A percentile compares a stretch with the other conserved stretches of the same genome.
phyloP scores from a whole-genome alignment of 2,888 invertebrate genomes.

The Diaprepes abbreviatus region DNA sequence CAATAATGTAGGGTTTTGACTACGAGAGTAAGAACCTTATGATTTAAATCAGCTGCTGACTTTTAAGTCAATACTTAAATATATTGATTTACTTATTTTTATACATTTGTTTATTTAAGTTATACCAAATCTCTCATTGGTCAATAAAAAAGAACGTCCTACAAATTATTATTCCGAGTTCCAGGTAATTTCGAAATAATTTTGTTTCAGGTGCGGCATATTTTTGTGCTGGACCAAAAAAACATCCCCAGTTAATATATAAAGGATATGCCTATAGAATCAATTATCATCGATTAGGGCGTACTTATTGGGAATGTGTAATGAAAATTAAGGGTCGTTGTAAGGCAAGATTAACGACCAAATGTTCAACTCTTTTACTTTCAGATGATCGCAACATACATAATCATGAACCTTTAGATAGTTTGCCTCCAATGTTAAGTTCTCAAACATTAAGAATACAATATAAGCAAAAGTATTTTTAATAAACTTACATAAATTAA shows the following conservation, averaged over 20 bases:
- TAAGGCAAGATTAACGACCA: slow-evolving; percentile 56
- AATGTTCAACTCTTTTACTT: slow-evolving; percentile 49
- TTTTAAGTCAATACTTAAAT: no score
- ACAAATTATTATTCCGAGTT: no score
- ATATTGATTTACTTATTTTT: no score
- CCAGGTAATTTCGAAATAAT: not conserved
- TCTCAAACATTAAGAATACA: no score
- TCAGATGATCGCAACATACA: slow-evolving; percentile 46
- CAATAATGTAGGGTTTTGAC: no score
- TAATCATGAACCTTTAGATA: slow-evolving; percentile 51
- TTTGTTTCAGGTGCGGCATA: slow-evolving; percentile 53
- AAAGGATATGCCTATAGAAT: slow-evolving; percentile 55
- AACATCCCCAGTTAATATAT: slow-evolving; percentile 57
- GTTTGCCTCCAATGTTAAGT: slow-evolving; percentile 9
- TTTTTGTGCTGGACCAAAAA: slow-evolving; percentile 54
- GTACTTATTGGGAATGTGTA: slow-evolving; percentile 59
- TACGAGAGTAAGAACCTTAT: no score
- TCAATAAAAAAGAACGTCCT: no score
- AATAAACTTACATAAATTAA: no score
- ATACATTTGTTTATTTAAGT: no score
- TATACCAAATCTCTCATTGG: no score
- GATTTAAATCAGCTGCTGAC: no score
- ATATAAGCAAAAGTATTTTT: no score
- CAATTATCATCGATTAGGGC: slow-evolving; percentile 53
- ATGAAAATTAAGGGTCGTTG: slow-evolving; percentile 54